These are phyloP conservation scores for Pseudocheirus occidentalis DNA, from an alignment of 2,797 vertebrate genomes.

Conservation along the genomic window DNA sequence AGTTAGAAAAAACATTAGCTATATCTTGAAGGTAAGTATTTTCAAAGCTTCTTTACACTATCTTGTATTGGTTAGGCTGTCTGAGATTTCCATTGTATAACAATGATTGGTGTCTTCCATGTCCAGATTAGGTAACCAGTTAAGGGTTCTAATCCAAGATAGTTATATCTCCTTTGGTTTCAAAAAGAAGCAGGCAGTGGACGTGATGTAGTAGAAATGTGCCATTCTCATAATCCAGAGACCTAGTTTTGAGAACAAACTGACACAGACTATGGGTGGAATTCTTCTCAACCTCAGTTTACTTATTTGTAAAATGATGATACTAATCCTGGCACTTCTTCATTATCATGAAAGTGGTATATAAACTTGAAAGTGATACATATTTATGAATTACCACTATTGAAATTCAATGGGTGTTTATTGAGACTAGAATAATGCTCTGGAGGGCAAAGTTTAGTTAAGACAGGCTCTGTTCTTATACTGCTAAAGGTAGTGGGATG, in stretches of 20 bases:
- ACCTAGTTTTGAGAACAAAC: not conserved
- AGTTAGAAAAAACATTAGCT: not conserved
- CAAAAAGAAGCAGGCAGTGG: conserved; percentile 48
- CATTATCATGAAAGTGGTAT: too few relatives aligned
- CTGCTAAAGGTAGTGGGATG: too few relatives aligned
- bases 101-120: not conserved
- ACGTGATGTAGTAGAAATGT: not conserved
- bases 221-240: not conserved
- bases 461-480: too few relatives aligned
- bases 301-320: too few relatives aligned
- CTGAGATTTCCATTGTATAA: not conserved
- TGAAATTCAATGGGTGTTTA: too few relatives aligned
- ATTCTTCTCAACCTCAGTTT: too few relatives aligned
- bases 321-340: too few relatives aligned
- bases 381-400: too few relatives aligned
- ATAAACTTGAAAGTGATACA: too few relatives aligned
- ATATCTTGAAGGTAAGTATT: not conserved
- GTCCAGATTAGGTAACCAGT: conserved; percentile 4
- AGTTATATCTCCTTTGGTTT: conserved; percentile 29
- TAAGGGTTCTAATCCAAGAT: conserved; percentile 46
- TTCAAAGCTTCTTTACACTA: not conserved
- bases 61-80: not conserved
- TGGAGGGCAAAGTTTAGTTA: too few relatives aligned
- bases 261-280: not conserved
- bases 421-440: too few relatives aligned